phyloP scores from a whole-genome alignment of 2,797 vertebrate genomes.

The Gastrophryne carolinensis region DNA sequence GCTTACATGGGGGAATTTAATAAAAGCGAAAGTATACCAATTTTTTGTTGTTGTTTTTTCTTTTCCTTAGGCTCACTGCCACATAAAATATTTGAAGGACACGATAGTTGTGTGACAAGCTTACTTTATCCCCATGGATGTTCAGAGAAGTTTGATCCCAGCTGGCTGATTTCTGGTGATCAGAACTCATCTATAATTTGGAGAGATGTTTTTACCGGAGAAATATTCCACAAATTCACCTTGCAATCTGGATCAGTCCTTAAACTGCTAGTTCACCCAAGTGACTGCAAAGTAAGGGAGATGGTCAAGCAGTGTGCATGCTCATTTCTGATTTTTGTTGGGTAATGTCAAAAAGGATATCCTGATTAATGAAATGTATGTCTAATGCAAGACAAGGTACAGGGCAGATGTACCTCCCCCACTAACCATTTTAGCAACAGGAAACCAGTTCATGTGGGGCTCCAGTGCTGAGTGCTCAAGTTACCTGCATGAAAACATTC shows the following conservation, averaged over 20 bases:
- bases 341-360: no score
- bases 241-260: conserved; percentile 69
- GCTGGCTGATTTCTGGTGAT: conserved; percentile 74
- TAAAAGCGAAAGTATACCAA: no score
- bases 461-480: no score
- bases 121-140: conserved; percentile 69
- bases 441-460: no score
- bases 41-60: background rate
- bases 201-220: conserved; percentile 72
- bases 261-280: conserved; percentile 63
- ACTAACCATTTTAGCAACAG: no score
- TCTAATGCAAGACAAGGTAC: no score
- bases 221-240: conserved; percentile 65
- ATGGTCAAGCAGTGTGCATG: background rate
- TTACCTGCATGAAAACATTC: no score
- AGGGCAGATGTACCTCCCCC: no score
- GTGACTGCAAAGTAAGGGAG: conserved; percentile 67
- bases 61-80: conserved; percentile 59
- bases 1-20: no score
- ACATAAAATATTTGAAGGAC: conserved; percentile 65
- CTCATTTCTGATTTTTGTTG: no score
- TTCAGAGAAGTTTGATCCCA: conserved; percentile 68
- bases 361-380: no score
- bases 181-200: conserved; percentile 68
- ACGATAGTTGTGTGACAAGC: conserved; percentile 66